A percentile compares a stretch with the other conserved stretches of the same genome.
These are phyloP conservation scores for Polydrusus cervinus DNA, from an alignment of 2,888 invertebrate species.

Conservation along the genomic window DNA sequence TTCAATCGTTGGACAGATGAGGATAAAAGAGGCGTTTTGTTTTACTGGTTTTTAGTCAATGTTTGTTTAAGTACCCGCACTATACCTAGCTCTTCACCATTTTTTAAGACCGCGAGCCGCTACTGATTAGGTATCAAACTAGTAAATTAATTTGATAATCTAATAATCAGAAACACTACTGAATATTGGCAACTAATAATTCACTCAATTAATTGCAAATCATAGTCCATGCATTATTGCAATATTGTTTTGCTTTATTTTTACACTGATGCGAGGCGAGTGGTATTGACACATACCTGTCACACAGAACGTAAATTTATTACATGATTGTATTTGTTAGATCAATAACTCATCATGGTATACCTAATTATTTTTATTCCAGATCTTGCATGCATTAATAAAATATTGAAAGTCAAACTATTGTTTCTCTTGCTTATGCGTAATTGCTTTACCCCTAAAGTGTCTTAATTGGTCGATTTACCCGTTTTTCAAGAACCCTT, in stretches of 20 bases:
- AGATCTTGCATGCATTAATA: background rate
- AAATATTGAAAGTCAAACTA: too few relatives aligned
- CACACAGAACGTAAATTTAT: constrained; percentile 9
- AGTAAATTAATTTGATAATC: too few relatives aligned
- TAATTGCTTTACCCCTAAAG: constrained; percentile 9
- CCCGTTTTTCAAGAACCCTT: constrained; percentile 33
- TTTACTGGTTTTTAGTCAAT: too few relatives aligned
- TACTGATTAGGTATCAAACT: too few relatives aligned
- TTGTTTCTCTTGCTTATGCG: background rate
- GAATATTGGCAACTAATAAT: constrained; percentile 24
- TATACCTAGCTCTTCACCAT: too few relatives aligned
- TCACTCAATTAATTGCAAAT: constrained; percentile 35
- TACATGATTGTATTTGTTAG: background rate
- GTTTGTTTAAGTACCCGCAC: too few relatives aligned
- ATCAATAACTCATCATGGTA: background rate
- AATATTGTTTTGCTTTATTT: constrained; percentile 15
- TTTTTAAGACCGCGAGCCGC: too few relatives aligned
- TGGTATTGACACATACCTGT: constrained; percentile 30
- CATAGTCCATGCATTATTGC: constrained; percentile 17
- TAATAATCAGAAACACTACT: too few relatives aligned
- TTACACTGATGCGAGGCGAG: constrained; percentile 21
- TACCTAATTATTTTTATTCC: background rate
- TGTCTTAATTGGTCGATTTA: constrained; percentile 33
- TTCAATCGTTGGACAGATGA: too few relatives aligned
- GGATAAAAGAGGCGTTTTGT: too few relatives aligned